These are phyloP conservation scores for Microctonus hyperodae DNA, from an alignment of 2,888 invertebrate species.

Conservation along the genomic window DNA sequence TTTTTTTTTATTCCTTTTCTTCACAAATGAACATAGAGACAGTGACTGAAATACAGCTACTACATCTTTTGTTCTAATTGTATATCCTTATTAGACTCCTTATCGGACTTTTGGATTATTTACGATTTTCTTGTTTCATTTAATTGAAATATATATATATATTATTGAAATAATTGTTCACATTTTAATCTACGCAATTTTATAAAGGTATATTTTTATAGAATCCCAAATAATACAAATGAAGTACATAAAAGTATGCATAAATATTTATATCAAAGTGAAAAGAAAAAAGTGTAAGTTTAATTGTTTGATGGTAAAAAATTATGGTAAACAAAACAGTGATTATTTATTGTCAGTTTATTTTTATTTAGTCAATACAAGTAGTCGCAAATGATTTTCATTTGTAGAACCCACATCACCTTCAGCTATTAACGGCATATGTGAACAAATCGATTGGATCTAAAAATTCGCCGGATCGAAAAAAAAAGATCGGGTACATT, in stretches of 20 bases:
- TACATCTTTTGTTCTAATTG: slow-evolving; percentile 10
- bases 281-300: too few species aligned
- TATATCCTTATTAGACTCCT: not conserved
- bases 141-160: too few species aligned
- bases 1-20: not conserved
- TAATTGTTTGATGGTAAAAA: too few species aligned
- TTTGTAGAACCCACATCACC: not conserved
- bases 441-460: slow-evolving; percentile 17
- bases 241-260: too few species aligned
- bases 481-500: slow-evolving; percentile 5
- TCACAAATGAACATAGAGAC: slow-evolving; percentile 26
- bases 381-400: not conserved
- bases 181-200: too few species aligned
- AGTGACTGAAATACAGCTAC: slow-evolving; percentile 35
- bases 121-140: too few species aligned
- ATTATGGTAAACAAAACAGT: too few species aligned
- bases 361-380: slow-evolving; percentile 10
- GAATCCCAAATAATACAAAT: too few species aligned
- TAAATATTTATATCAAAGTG: too few species aligned
- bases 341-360: not conserved
- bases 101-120: too few species aligned
- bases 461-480: slow-evolving; percentile 12
- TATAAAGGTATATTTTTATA: too few species aligned
- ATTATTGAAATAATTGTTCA: too few species aligned
- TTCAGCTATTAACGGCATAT: not conserved